Percentiles rank a stretch among this genome's conserved stretches.
Evolutionary conservation across 2,113 vertebrate species (phyloP).

Genomic region (Eclectus roratus): DNA sequence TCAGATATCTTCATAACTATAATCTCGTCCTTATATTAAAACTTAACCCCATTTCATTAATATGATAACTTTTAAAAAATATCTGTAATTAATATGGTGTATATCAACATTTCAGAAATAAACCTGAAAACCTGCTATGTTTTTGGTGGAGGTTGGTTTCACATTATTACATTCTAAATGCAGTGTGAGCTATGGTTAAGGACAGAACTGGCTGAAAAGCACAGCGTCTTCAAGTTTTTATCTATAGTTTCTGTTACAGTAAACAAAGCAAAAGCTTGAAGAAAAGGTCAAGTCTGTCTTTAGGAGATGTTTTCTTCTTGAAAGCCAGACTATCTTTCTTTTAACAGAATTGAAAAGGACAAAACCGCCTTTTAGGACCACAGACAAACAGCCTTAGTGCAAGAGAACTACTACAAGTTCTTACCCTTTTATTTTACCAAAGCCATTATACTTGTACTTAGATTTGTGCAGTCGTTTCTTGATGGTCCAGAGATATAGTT

Average conservation of each 20-base stretch:
- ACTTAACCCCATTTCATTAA: constrained; percentile 67
- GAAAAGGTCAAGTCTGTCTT: not conserved
- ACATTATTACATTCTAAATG: not conserved
- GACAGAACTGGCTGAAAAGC: not conserved
- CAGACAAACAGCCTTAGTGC: not conserved
- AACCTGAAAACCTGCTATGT: constrained; percentile 50
- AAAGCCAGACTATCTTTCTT: not conserved
- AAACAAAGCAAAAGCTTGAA: not conserved
- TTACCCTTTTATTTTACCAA: not conserved
- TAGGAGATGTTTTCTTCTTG: not conserved
- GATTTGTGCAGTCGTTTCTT: not conserved
- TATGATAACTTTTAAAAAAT: constrained; percentile 74
- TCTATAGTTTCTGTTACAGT: not conserved
- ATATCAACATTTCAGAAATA: constrained; percentile 77
- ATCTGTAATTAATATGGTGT: constrained; percentile 71
- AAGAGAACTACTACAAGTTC: not conserved
- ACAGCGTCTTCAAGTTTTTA: not conserved
- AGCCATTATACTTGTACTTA: not conserved
- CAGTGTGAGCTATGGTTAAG: not conserved
- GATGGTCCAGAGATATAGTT: not conserved
- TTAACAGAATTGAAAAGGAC: not conserved
- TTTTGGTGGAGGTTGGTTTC: constrained; percentile 8
- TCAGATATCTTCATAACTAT: constrained; percentile 32
- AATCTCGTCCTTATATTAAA: constrained; percentile 54
- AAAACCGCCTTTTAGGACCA: not conserved